These are phyloP conservation scores for Platynereis dumerilii DNA, from an alignment of 2,888 invertebrate genomes.

Conservation along the genomic window DNA sequence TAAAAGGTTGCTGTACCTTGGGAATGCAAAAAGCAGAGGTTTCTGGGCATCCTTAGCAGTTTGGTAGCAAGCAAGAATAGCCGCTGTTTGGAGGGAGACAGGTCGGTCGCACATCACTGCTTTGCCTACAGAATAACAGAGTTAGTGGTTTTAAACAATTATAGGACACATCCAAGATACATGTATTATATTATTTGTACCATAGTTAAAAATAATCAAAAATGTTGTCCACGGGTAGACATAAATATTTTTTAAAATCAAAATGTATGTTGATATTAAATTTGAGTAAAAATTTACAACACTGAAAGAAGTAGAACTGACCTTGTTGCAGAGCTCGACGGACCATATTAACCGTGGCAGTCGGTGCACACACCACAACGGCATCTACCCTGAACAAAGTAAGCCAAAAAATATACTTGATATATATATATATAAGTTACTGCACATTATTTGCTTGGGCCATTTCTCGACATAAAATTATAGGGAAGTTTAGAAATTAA, in stretches of 20 bases:
- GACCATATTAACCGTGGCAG: constrained; percentile 18
- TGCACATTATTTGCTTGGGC: neutral
- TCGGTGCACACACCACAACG: constrained; percentile 12
- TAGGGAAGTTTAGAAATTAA: neutral
- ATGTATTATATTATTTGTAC: too few relatives aligned
- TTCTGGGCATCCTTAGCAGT: neutral
- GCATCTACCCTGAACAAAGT: constrained; percentile 12
- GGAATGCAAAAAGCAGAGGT: constrained; percentile 16
- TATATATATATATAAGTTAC: neutral
- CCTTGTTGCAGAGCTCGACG: constrained; percentile 10
- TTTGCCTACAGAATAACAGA: constrained; percentile 14
- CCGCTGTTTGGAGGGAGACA: constrained; percentile 16
- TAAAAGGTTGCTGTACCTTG: too few relatives aligned
- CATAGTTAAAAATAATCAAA: too few relatives aligned
- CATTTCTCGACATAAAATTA: neutral
- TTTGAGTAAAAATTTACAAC: too few relatives aligned
- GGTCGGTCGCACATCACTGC: constrained; percentile 18
- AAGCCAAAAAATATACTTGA: neutral
- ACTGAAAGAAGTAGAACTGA: neutral
- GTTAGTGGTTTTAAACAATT: neutral
- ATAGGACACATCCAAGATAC: too few relatives aligned
- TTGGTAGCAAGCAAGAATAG: constrained; percentile 16
- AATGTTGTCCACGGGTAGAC: too few relatives aligned
- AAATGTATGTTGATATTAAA: too few relatives aligned
- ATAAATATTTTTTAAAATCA: too few relatives aligned